Percentiles rank a stretch among this genome's conserved stretches.
phyloP scores from a whole-genome alignment of 1,140 invertebrate genomes.

The Zaprionus camerounensis region DNA sequence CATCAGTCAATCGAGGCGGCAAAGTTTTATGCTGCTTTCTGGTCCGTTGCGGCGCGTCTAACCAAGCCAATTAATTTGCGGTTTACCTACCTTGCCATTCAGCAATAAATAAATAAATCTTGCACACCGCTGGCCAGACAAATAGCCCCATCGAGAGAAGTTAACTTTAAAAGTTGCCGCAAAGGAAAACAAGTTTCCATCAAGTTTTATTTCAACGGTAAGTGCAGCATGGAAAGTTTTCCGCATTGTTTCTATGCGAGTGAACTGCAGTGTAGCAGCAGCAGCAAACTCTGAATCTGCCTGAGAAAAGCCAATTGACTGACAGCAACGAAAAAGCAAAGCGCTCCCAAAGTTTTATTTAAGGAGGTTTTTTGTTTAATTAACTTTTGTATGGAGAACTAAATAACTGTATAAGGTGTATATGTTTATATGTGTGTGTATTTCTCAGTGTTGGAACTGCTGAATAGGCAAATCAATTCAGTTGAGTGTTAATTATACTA shows the following conservation, averaged over 20 bases:
- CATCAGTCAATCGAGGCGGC: constrained; percentile 65
- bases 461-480: neutral
- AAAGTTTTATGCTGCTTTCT: constrained; percentile 51
- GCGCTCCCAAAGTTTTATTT: neutral
- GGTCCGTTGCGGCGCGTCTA: constrained; percentile 55
- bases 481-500: constrained; percentile 1
- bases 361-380: constrained; percentile 2
- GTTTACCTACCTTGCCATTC: constrained; percentile 61
- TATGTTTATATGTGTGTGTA: neutral
- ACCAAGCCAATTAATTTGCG: constrained; percentile 72
- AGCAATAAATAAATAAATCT: constrained; percentile 53
- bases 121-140: constrained; percentile 38
- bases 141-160: constrained; percentile 17
- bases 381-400: neutral
- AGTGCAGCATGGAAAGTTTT: constrained; percentile 1
- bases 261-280: neutral
- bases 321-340: neutral
- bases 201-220: neutral
- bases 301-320: constrained; percentile 3
- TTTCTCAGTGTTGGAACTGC: neutral
- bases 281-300: neutral
- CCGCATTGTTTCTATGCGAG: neutral
- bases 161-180: neutral
- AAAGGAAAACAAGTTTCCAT: neutral
- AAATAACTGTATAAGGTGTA: neutral